These are phyloP conservation scores for Pteruthius melanotis DNA, from an alignment of 2,113 vertebrate species.

Conservation along the genomic window DNA sequence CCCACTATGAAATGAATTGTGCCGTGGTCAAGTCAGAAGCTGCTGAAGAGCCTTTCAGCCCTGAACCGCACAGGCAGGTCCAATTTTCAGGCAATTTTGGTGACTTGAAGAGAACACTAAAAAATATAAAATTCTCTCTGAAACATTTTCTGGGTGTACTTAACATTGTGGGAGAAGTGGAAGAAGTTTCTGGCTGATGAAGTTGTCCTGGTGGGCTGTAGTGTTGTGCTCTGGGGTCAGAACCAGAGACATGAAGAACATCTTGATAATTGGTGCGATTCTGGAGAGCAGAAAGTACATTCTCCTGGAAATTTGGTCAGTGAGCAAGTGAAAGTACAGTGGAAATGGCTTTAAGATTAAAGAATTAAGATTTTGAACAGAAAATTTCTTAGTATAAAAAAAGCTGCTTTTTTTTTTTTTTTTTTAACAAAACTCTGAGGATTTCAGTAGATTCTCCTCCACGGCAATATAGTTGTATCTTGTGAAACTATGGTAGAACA, in stretches of 20 bases:
- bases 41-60: neutral
- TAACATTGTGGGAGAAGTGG: neutral
- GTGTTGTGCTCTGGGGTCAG: neutral
- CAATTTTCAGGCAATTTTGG: neutral
- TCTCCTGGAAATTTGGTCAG: neutral
- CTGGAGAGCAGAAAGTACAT: neutral
- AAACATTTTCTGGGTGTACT: neutral
- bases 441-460: neutral
- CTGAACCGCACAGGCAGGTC: no score
- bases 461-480: neutral
- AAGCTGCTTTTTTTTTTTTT: rapidly evolving
- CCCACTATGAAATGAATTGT: neutral
- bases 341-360: neutral
- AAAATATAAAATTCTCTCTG: neutral
- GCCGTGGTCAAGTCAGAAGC: neutral
- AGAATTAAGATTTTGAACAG: neutral
- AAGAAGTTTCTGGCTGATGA: neutral
- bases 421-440: neutral
- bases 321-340: neutral
- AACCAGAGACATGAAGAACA: neutral
- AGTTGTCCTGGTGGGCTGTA: neutral
- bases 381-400: neutral
- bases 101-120: neutral
- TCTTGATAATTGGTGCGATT: rapidly evolving
- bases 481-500: neutral